Evolutionary conservation across 2,888 invertebrate species (phyloP).

Genomic region (Drosophila tanythrix): DNA sequence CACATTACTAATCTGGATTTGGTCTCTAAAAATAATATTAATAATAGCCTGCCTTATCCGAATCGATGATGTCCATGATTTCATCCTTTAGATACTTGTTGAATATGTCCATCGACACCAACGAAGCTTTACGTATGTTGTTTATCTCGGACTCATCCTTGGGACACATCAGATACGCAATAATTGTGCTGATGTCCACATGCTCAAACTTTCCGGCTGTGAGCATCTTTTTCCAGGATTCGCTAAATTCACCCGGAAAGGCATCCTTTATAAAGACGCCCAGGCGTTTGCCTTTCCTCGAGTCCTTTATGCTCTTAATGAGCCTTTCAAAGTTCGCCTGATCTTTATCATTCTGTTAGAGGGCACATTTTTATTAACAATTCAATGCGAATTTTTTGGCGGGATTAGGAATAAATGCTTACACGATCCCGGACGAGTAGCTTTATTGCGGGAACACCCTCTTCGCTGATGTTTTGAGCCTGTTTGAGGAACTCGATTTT

Average conservation of each 20-base stretch:
- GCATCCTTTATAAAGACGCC: constrained; percentile 97
- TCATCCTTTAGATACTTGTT: constrained; percentile 98
- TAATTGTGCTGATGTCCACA: constrained; percentile 93
- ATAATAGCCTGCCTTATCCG: constrained; percentile 90
- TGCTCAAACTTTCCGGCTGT: constrained; percentile 92
- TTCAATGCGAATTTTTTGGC: neutral
- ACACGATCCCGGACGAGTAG: constrained; percentile 96
- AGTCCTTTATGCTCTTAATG: constrained; percentile 92
- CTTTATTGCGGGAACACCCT: constrained; percentile 93
- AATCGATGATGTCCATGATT: constrained; percentile 99
- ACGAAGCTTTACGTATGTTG: constrained; percentile 95
- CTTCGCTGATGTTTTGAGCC: constrained; percentile 93
- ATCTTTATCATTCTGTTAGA: constrained; percentile 92
- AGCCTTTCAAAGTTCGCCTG: constrained; percentile 93
- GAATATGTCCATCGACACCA: constrained; percentile 97
- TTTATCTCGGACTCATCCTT: constrained; percentile 97
- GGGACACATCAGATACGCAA: constrained; percentile 95
- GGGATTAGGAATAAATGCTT: constrained; percentile 70
- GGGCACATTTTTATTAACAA: neutral
- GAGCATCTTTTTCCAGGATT: constrained; percentile 93
- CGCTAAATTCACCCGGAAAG: constrained; percentile 96
- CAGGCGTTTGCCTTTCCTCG: constrained; percentile 94
- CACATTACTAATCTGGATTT: neutral
- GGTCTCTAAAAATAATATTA: neutral
- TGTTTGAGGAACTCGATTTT: constrained; percentile 98